A percentile compares a stretch with the other conserved stretches of the same genome.
Evolutionary conservation across 2,113 vertebrate species (phyloP).

Genomic region (Echinops telfairi): DNA sequence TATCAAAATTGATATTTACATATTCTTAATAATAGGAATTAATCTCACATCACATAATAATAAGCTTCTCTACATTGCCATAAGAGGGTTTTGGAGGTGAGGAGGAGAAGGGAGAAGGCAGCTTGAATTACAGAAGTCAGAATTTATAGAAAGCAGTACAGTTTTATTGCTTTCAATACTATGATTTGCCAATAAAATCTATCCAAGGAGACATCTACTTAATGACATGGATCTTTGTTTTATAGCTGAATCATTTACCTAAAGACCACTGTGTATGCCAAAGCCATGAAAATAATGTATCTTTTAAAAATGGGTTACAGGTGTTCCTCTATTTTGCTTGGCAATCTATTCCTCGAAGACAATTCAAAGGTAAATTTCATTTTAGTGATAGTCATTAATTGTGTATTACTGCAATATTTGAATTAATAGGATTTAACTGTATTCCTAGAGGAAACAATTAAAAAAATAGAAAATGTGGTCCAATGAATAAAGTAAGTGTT

Average conservation of each 20-base stretch:
- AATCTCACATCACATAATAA: not conserved
- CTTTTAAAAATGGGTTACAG: not conserved
- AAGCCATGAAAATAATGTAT: not conserved
- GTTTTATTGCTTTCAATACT: constrained; percentile 65
- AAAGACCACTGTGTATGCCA: not conserved
- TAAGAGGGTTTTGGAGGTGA: constrained; percentile 32
- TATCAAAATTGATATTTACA: constrained; percentile 1
- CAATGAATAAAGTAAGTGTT: not conserved
- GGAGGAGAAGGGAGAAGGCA: not conserved
- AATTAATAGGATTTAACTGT: constrained; percentile 19
- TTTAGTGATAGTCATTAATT: not conserved
- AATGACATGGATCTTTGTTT: constrained; percentile 48
- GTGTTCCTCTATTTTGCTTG: not conserved
- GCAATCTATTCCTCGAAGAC: not conserved
- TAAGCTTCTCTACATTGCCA: constrained; percentile 1
- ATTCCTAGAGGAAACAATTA: not conserved
- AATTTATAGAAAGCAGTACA: constrained; percentile 43
- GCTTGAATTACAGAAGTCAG: not conserved
- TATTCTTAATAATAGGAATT: constrained; percentile 37
- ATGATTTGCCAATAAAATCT: constrained; percentile 34
- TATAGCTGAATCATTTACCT: constrained; percentile 51
- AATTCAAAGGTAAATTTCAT: constrained; percentile 37
- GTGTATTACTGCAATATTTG: not conserved
- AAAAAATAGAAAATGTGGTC: not conserved
- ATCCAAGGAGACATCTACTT: constrained; percentile 50